Evolutionary conservation across 2,797 vertebrate genomes (phyloP), one percentile per base, ranked within the genome.

Genomic region (Novumbra hubbsi): DNA sequence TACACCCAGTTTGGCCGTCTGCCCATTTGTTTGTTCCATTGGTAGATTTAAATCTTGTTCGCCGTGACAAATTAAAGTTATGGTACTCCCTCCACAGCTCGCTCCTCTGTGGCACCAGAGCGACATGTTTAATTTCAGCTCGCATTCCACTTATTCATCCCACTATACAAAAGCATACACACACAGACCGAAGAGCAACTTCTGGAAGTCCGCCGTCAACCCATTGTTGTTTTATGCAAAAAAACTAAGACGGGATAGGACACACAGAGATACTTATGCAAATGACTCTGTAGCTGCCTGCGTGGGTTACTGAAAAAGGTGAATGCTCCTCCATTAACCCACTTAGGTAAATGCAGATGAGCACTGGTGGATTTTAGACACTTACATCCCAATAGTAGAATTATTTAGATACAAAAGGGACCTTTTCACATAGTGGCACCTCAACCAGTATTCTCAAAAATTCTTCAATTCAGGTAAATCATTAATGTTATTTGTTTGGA

Each of bases 181-280:
- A 72, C 71, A 78, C 64, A 55, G 74, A 73, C 75, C 76, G 49
- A 30, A 72, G 17, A 73, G 78, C 75, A 73, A 79, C 84, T 86
- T 81, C 79, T 78, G 64, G 78, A 86, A 85, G 87, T 89, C 89
- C 83, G 87, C 87, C 84, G 83, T 88, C 90, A 85, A 74, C 83
- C 88, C 85, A 91, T 92, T 94, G 93, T 94, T 94, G 92, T 93
- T 92, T 94, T 94, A 95, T 95, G 93, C 94, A 95, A 95, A 95
- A 80, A 79, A 83, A 80, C 83, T 86, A 88, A 83, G 78, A 88
- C 88, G 88, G 87, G 91, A 94, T 94, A 93, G 94, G 92, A 88
- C 85, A 72, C 85, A 88, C 80, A 49, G 19, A 79, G 87, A 91
- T 84, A 81, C 86, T 81, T 88, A 95, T 94, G 92, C 91, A 93